A percentile compares a stretch with the other conserved stretches of the same genome.
Conservation (phyloP, 2,888 invertebrate genomes). For the Scaptomyza reducta region DNA sequence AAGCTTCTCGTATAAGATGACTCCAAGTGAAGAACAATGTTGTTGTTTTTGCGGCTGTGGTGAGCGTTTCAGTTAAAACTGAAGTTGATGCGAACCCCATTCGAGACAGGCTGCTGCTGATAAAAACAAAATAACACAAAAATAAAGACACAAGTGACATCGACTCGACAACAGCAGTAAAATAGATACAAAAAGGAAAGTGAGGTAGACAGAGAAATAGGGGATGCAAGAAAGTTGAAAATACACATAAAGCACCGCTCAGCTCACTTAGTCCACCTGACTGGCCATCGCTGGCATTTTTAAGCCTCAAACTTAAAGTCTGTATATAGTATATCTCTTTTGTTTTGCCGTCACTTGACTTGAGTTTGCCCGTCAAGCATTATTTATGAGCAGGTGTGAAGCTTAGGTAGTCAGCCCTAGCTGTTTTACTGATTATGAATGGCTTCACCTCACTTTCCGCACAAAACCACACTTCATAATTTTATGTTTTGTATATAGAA, state of each 20-base stretch:
- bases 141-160: slow-evolving; percentile 39
- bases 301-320: slow-evolving; percentile 12
- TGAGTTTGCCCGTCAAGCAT: slow-evolving; percentile 16
- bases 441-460: not conserved
- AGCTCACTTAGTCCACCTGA: not conserved
- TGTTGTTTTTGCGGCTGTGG: slow-evolving; percentile 11
- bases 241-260: slow-evolving; percentile 37
- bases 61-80: slow-evolving; percentile 33
- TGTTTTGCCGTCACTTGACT: slow-evolving; percentile 20
- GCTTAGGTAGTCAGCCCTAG: not conserved
- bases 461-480: too few species aligned
- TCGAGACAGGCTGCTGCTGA: slow-evolving; percentile 32
- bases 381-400: slow-evolving; percentile 10
- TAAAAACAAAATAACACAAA: slow-evolving; percentile 17
- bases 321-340: not conserved
- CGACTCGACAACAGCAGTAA: slow-evolving; percentile 14
- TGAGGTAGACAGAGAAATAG: not conserved
- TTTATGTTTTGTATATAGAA: not conserved
- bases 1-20: slow-evolving; percentile 35
- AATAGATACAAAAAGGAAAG: not conserved
- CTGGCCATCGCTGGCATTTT: slow-evolving; percentile 6
- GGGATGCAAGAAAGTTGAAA: slow-evolving; percentile 21
- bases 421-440: slow-evolving; percentile 1
- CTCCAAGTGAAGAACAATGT: slow-evolving; percentile 22
- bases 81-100: slow-evolving; percentile 46